phyloP scores from a whole-genome alignment of 2,888 invertebrate species.

The Cryptus viduatorius region DNA sequence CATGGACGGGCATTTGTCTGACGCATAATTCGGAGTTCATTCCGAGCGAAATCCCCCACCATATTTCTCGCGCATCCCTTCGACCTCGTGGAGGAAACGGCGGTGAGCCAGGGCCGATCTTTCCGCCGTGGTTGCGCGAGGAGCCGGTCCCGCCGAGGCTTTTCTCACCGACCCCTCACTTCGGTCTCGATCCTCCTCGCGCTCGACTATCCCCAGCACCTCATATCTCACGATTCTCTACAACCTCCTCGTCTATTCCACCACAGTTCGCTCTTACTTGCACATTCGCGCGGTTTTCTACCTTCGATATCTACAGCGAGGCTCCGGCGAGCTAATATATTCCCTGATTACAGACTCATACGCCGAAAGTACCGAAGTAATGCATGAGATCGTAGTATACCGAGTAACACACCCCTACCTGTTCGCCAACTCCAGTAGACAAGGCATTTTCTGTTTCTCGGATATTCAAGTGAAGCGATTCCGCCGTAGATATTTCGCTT shows the following conservation, averaged over 20 bases:
- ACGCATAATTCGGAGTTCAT: slow-evolving; percentile 79
- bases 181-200: slow-evolving; percentile 26
- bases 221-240: slow-evolving; percentile 58
- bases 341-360: slow-evolving; percentile 65
- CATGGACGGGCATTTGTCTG: slow-evolving; percentile 79
- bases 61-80: slow-evolving; percentile 73
- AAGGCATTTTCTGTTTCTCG: slow-evolving; percentile 5
- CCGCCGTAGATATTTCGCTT: neutral
- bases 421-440: slow-evolving; percentile 2
- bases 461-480: slow-evolving; percentile 1
- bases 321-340: slow-evolving; percentile 59
- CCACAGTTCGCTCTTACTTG: slow-evolving; percentile 19
- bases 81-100: slow-evolving; percentile 36
- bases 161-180: slow-evolving; percentile 38
- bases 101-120: slow-evolving; percentile 26
- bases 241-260: slow-evolving; percentile 4
- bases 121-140: slow-evolving; percentile 2
- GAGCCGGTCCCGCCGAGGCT: slow-evolving; percentile 19
- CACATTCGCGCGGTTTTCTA: slow-evolving; percentile 30
- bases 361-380: slow-evolving; percentile 20
- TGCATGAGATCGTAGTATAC: neutral
- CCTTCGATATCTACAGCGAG: slow-evolving; percentile 14
- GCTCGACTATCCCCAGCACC: slow-evolving; percentile 24
- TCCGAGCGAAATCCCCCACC: slow-evolving; percentile 73
- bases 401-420: neutral